Percentiles rank a stretch among this genome's conserved stretches.
phyloP scores from a whole-genome alignment of 1,140 invertebrate genomes.

The Meloidogyne hapla region DNA sequence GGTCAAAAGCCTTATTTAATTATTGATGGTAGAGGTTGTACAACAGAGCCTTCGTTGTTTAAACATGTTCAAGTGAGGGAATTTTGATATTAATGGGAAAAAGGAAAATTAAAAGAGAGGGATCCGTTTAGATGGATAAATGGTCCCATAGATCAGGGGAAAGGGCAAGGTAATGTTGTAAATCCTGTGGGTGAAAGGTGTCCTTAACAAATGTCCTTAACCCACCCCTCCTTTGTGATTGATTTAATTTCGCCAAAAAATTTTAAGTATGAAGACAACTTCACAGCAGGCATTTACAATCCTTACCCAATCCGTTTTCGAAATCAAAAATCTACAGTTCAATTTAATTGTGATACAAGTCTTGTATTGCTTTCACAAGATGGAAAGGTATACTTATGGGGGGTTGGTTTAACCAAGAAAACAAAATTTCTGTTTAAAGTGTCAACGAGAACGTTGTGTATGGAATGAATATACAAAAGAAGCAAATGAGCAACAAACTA shows the following conservation, averaged over 20 bases:
- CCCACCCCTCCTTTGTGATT: neutral
- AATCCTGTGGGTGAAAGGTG: too few relatives aligned
- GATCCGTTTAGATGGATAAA: too few relatives aligned
- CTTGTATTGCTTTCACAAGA: constrained; percentile 14
- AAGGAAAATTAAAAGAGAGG: too few relatives aligned
- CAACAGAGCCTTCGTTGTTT: constrained; percentile 47
- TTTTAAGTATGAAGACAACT: constrained; percentile 50
- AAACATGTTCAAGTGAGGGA: constrained; percentile 47
- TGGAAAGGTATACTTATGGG: neutral
- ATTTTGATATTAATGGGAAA: neutral
- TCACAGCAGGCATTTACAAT: constrained; percentile 52
- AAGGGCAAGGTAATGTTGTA: too few relatives aligned
- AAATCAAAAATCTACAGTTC: constrained; percentile 37
- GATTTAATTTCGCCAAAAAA: too few relatives aligned
- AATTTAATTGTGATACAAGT: constrained; percentile 45
- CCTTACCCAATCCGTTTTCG: constrained; percentile 50
- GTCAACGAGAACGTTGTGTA: constrained; percentile 35
- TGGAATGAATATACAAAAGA: constrained; percentile 41
- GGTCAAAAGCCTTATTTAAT: constrained; percentile 44
- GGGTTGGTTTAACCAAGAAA: neutral
- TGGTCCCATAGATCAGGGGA: too few relatives aligned
- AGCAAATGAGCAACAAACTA: constrained; percentile 27
- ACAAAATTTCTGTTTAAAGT: neutral
- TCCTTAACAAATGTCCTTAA: too few relatives aligned
- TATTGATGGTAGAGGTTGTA: constrained; percentile 49